These are phyloP conservation scores for Oryzias javanicus DNA, from an alignment of 2,113 vertebrate genomes.

Conservation along the genomic window DNA sequence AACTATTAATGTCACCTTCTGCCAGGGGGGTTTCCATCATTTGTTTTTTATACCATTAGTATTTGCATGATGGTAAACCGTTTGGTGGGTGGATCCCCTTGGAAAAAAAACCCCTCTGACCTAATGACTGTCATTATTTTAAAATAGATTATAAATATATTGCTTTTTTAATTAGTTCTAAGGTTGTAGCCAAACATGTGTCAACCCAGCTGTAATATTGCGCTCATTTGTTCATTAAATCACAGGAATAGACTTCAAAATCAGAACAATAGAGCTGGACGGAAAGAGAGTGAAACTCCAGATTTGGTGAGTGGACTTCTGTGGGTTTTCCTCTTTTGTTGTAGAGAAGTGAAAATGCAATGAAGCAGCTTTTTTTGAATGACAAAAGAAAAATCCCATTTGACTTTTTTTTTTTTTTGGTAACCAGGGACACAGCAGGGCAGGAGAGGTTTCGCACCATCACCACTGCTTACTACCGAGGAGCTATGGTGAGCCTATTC, in stretches of 20 bases:
- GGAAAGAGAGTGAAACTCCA: slow-evolving; percentile 98
- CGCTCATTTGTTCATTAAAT: slow-evolving; percentile 25
- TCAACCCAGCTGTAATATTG: neutral
- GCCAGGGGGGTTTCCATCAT: no score
- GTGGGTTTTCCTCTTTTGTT: neutral
- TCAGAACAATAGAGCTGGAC: slow-evolving; percentile 95
- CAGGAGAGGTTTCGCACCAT: slow-evolving; percentile 95
- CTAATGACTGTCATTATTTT: slow-evolving; percentile 12
- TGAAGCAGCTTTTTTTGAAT: neutral
- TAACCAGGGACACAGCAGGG: slow-evolving; percentile 89
- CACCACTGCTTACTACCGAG: slow-evolving; percentile 93
- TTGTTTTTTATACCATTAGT: neutral
- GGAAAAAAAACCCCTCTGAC: neutral
- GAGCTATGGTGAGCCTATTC: slow-evolving; percentile 84
- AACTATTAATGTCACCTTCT: neutral
- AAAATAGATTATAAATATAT: no score
- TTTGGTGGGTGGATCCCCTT: neutral
- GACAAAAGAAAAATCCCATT: neutral
- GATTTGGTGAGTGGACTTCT: slow-evolving; percentile 85
- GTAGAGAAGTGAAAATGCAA: neutral
- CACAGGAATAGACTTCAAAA: slow-evolving; percentile 98
- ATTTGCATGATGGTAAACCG: neutral
- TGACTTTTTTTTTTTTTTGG: neutral
- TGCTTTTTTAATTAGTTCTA: no score
- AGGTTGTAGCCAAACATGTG: no score